Evolutionary conservation across 2,888 invertebrate species (phyloP), one percentile per base, ranked within the genome.

Genomic region (Erebia palarica): DNA sequence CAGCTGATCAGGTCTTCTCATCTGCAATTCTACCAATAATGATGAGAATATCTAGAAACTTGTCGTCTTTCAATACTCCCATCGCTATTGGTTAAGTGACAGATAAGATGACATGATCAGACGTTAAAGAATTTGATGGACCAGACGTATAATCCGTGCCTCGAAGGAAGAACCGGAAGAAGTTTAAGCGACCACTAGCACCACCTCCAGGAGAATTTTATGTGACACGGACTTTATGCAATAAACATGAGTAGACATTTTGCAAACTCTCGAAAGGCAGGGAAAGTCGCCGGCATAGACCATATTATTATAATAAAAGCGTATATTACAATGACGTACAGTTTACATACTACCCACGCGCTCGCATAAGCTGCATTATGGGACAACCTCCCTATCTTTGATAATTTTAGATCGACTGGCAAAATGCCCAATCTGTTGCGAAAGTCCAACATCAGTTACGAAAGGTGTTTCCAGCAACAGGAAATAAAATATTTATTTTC

Each of bases 341-440:
- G 49, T 49, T 63, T 18, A 47, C 21, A 47, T 14, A 61, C 61
- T 47, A 18, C 61, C 61, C 61, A 61, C 61, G 61, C 61, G 47
- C 47, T 14, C 18, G 7, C 47, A 49, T 63, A 63, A 63, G 49
- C 47, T 63, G 61, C 61, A 63, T 63, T 63, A 63, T 47, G 21
- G 61, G 61, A 63, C 61, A 63, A 11, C 61, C 61, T 18, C 49
- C 21, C 13, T 14, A 63, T 63, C 61, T 61, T 18, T 21, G 47
- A 63, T 63, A 47, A 49, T 49, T 61, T 61, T 61, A 47, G 47
- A 18, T 61, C 44, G 9, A 47, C 47, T 47, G 61, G 61, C 47
- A 63, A 49, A 18, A 63, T 13, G 61, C 65, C 64, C 27, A 36
- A 64, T 51, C 21, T 53, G 51, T 65, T 65, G 53, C 65, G 53